These are phyloP conservation scores for Muscina levida DNA, from an alignment of 2,888 invertebrate genomes.

Conservation along the genomic window DNA sequence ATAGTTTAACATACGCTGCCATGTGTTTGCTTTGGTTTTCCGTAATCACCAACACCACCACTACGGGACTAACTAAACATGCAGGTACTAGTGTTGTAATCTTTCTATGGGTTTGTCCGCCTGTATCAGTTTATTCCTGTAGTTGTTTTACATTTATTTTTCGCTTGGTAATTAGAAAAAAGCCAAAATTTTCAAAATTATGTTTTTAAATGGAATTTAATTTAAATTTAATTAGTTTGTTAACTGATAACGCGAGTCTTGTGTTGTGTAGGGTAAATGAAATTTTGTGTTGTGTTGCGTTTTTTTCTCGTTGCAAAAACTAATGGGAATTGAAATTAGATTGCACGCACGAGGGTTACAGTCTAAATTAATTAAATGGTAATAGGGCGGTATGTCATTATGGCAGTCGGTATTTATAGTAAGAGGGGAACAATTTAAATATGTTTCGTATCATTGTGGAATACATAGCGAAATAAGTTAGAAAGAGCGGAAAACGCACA, in stretches of 20 bases:
- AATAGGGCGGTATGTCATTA: no score
- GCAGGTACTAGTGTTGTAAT: constrained; percentile 38
- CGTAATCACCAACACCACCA: constrained; percentile 18
- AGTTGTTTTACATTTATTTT: neutral
- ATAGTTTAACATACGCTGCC: constrained; percentile 35
- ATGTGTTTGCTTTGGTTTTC: constrained; percentile 10
- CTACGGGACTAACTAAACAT: constrained; percentile 32
- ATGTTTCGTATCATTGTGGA: no score
- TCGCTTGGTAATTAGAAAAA: constrained; percentile 51
- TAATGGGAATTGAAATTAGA: no score
- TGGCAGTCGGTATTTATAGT: no score
- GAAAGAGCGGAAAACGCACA: no score
- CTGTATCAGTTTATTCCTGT: neutral
- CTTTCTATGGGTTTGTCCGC: constrained; percentile 6
- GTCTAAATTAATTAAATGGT: no score
- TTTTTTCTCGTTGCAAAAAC: no score
- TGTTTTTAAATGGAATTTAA: constrained; percentile 59
- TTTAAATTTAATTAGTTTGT: constrained; percentile 63
- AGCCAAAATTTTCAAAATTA: constrained; percentile 46
- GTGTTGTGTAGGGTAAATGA: no score
- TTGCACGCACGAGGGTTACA: no score
- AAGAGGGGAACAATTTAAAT: no score
- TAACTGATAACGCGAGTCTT: constrained; percentile 5
- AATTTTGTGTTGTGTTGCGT: no score
- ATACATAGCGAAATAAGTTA: no score